These are phyloP conservation scores for Eupithecia pulchellata DNA, from an alignment of 2,888 invertebrate genomes.

Conservation along the genomic window DNA sequence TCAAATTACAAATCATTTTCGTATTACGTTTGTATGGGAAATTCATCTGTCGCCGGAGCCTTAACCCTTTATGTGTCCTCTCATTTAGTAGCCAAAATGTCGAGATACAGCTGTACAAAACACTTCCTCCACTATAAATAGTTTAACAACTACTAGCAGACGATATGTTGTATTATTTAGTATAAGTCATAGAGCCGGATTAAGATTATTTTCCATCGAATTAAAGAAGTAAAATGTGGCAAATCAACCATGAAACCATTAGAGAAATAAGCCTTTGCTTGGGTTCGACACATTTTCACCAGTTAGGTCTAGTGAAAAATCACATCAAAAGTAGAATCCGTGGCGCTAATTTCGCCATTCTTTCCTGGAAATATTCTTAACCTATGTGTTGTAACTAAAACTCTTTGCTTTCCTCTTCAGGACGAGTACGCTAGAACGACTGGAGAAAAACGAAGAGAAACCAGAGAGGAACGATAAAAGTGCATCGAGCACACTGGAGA, in stretches of 20 bases:
- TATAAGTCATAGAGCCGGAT: background rate
- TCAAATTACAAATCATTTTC: too few relatives aligned
- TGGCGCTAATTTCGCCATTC: background rate
- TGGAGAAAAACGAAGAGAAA: slow-evolving; percentile 59
- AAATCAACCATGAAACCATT: background rate
- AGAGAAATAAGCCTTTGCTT: background rate
- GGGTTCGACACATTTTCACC: background rate
- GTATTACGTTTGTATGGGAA: too few relatives aligned
- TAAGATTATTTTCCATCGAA: background rate
- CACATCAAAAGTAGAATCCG: background rate
- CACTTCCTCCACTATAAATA: too few relatives aligned
- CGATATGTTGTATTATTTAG: background rate
- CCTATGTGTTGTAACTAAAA: background rate
- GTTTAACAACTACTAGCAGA: background rate
- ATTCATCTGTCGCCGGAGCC: too few relatives aligned
- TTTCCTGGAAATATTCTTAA: background rate
- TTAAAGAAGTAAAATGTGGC: background rate
- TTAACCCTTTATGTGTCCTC: too few relatives aligned
- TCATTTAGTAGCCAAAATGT: too few relatives aligned
- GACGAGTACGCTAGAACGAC: slow-evolving; percentile 27
- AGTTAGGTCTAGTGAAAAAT: background rate
- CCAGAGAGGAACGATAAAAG: slow-evolving; percentile 54
- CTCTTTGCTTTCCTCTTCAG: slow-evolving; percentile 1
- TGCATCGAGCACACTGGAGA: slow-evolving; percentile 63
- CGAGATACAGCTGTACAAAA: too few relatives aligned